These are phyloP conservation scores for Muscicapa adusta DNA, from an alignment of 2,113 vertebrate species.

Conservation along the genomic window DNA sequence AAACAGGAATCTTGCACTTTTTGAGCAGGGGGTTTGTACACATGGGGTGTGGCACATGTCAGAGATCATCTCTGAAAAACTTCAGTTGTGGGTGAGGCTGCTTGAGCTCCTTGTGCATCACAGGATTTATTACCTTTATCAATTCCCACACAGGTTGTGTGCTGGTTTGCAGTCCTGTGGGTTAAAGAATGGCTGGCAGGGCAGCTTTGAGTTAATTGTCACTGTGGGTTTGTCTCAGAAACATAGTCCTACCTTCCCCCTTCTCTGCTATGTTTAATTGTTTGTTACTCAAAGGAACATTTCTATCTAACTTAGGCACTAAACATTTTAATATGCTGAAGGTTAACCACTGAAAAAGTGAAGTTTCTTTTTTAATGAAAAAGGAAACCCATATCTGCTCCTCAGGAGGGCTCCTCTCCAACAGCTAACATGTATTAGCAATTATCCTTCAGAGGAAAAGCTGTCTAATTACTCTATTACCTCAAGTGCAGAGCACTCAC, in stretches of 20 bases:
- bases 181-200: background rate
- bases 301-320: background rate
- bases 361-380: constrained; percentile 59
- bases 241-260: background rate
- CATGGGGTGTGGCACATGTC: fast-evolving
- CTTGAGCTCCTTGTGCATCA: background rate
- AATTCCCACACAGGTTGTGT: background rate
- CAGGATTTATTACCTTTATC: background rate
- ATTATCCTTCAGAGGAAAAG: constrained; percentile 59
- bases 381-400: constrained; percentile 27
- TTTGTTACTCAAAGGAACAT: constrained; percentile 31
- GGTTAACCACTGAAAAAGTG: constrained; percentile 52
- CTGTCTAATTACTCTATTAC: constrained; percentile 67
- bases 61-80: background rate
- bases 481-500: constrained; percentile 47
- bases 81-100: background rate
- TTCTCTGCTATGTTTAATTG: background rate
- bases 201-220: background rate
- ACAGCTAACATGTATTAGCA: constrained; percentile 52
- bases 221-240: background rate
- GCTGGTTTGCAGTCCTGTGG: background rate
- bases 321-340: constrained; percentile 48
- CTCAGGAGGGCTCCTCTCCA: constrained; percentile 51
- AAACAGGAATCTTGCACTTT: background rate
- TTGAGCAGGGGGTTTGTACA: background rate